Evolutionary conservation across 2,113 vertebrate species (phyloP), one percentile per base, ranked within the genome.

Genomic region (Sceloporus tristichus): DNA sequence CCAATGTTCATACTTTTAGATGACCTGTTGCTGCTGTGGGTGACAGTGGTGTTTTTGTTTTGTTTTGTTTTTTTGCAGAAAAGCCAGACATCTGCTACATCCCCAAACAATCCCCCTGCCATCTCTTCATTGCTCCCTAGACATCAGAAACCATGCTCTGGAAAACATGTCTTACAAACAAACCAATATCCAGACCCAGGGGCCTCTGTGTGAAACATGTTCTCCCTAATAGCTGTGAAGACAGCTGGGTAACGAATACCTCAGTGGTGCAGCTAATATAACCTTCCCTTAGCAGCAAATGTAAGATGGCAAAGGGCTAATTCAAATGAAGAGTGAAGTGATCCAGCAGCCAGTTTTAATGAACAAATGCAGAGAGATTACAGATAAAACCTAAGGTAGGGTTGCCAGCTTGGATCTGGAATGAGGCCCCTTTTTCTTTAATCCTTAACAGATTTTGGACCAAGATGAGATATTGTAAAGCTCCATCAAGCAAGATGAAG

Each of bases 151-250:
- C 65, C 38, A 21, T 83, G 62, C 34, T 83, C 59, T 78, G 62
- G 73, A 56, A 88, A 84, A 77, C 42, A 77, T 87, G 73, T 56
- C 80, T 78, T 79, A 59, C 73, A 87, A 74, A 79, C 68, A 79
- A 84, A 21, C 56, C 25, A 1, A 3, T 23, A 16, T 77, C 40
- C 5, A 29, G 88, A 56, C 77, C 53, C 53, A 56, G 65, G 59
- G 56, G 18, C 66, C 79, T 25, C 2, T 29, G 82, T 65, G 85
- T 25, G 59, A 85, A 85, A 66, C 53, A 68, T 9, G 16, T 86
- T 84, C 16, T 62, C 25, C 54, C 19, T 79, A 54, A 27, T 62
- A 82, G 34, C 6, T 42, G 82, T 27, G 42, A 56, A 40, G 38
- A 77, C 59, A 77, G 73, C 80, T 54, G 34, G 56, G 23, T 29